A percentile compares a stretch with the other conserved stretches of the same genome.
Evolutionary conservation across 2,113 vertebrate genomes (phyloP).

Genomic region (Nymphicus hollandicus): DNA sequence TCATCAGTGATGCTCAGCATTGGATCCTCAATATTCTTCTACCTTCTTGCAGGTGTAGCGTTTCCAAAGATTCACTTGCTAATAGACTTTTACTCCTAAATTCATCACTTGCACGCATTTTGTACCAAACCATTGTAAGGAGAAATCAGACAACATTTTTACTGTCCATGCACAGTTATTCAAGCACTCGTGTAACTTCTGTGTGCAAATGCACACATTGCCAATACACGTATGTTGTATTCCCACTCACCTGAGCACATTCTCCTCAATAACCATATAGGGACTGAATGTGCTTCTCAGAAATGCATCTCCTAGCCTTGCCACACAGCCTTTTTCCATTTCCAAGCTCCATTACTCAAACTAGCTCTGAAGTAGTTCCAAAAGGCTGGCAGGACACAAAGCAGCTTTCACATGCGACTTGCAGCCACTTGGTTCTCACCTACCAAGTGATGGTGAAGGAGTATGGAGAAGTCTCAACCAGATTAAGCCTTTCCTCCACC

Average conservation of each 20-base stretch:
- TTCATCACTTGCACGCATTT: neutral
- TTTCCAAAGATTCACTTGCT: neutral
- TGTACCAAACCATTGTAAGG: neutral
- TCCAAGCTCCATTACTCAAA: neutral
- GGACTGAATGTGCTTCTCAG: neutral
- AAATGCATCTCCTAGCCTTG: neutral
- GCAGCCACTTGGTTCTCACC: neutral
- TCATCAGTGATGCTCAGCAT: neutral
- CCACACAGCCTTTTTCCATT: constrained; percentile 25
- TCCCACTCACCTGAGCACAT: neutral
- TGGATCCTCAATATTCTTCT: neutral
- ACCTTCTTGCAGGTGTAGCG: neutral
- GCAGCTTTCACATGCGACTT: neutral
- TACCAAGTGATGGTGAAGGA: neutral
- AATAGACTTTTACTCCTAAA: neutral
- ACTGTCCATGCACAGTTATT: neutral
- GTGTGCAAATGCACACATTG: neutral
- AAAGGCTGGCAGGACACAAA: neutral
- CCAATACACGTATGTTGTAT: neutral
- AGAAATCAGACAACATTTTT: neutral
- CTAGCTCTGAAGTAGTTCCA: constrained; percentile 13
- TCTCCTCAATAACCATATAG: neutral
- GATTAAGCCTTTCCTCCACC: neutral
- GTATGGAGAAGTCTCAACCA: neutral
- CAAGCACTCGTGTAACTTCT: neutral